Base-by-base conservation (phyloP, 2,888 invertebrate genomes). In the Noctua comes region DNA sequence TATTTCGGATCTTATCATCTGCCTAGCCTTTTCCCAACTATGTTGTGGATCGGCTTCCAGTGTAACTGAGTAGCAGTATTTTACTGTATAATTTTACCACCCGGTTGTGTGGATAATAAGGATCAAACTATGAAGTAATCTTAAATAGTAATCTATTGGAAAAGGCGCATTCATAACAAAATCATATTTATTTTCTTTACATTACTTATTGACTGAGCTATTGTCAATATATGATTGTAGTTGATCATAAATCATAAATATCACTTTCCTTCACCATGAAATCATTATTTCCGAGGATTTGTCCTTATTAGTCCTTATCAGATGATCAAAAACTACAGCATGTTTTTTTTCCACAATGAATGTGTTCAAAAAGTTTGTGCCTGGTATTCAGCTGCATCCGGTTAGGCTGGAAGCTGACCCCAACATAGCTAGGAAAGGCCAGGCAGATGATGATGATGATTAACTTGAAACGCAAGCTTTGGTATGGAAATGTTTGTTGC, bases 371-470 rank as follows among this genome's bases (percentile, higher is more conserved):
- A 43, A 43, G 10, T 43, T 43, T 43, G 43, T 40, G 40, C 40
- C 40, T 40, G 27, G 27, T 13, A 73, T 54, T 54, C 27, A 11
- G 48, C 24, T 51, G 27, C 27, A 40, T 40, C 6, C 8, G 7
- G 21, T 51, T 74, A 11, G 10, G 73, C 21, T 40, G 51, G 73
- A 73, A 73, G 73, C 51, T 4, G 7, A 74, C 27, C 27, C 0
- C 18, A 40, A 73, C 73, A 31, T 27, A 73, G 21, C 16, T 21
- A 36, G 21, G 16, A 24, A 27, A 51, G 27, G 7, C 51, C 27
- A 10, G 21, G 13, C 31, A 40, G 4, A 16, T n/a, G 46, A 24
- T 6, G 27, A 62, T 18, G 24, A 31, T 5, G 48, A 48, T 40
- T 36, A 5, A 36, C 4, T 21, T 18, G 11, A 24, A 11, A 24